A percentile compares a stretch with the other conserved stretches of the same genome.
These are phyloP conservation scores for Zoroaster sp. DNA, from an alignment of 53 echinoderm and acorn worm genomes.

Conservation along the genomic window DNA sequence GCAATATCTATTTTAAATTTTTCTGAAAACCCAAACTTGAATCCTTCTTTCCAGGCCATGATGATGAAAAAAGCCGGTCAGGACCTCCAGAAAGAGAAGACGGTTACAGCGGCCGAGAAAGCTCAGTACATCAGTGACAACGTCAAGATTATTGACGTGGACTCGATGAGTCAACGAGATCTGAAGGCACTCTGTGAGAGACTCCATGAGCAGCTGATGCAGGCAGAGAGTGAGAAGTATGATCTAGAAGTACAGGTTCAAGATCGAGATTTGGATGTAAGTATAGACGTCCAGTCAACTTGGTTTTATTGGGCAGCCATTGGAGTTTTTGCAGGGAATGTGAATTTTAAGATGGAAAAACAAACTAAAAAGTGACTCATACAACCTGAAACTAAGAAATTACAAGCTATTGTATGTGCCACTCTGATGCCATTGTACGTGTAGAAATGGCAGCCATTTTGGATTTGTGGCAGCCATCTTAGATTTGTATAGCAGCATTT, in stretches of 20 bases:
- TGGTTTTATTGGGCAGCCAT: too few species aligned
- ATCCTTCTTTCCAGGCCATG: conserved; percentile 56
- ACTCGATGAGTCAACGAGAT: conserved; percentile 67
- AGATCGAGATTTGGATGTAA: conserved; percentile 80
- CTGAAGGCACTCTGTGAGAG: conserved; percentile 74
- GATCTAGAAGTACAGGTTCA: conserved; percentile 81
- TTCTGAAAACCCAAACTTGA: not conserved
- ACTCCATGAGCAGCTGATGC: conserved; percentile 66
- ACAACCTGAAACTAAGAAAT: too few species aligned
- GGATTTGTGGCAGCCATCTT: too few species aligned
- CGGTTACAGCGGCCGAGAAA: conserved; percentile 64
- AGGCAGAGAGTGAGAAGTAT: conserved; percentile 83
- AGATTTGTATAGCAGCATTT: too few species aligned
- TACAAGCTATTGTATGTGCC: too few species aligned
- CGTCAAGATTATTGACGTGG: conserved; percentile 63
- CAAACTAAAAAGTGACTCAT: too few species aligned
- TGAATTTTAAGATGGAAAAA: too few species aligned
- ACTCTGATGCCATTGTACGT: too few species aligned
- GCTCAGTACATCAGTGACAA: conserved; percentile 72
- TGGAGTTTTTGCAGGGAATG: too few species aligned
- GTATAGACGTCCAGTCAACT: not conserved
- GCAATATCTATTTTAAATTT: too few species aligned
- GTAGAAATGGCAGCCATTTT: too few species aligned
- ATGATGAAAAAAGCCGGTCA: conserved; percentile 88
- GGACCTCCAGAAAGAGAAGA: conserved; percentile 80